Percentiles rank a stretch among this genome's conserved stretches.
Evolutionary conservation across 2,113 vertebrate genomes (phyloP).

Genomic region (Gorsachius goisagi): DNA sequence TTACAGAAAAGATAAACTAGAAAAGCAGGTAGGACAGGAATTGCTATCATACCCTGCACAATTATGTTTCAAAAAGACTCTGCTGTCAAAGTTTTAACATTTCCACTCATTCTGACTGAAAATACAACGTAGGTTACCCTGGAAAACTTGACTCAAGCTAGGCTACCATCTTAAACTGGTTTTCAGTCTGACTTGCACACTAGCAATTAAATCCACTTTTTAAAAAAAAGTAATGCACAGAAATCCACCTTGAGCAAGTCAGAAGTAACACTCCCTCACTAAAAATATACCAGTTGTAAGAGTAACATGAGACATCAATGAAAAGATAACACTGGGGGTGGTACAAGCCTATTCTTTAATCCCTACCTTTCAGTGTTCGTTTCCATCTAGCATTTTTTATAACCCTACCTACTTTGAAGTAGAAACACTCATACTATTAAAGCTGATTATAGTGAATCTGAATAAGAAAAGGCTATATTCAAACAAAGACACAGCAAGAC

Average conservation of each 20-base stretch:
- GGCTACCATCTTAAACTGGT: not conserved
- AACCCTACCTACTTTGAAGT: not conserved
- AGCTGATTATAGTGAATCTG: not conserved
- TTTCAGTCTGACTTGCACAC: not conserved
- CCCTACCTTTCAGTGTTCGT: not conserved
- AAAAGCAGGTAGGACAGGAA: not conserved
- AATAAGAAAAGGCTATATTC: not conserved
- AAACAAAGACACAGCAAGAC: not conserved
- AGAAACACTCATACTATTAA: not conserved
- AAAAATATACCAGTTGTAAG: not conserved
- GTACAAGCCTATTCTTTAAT: accelerated
- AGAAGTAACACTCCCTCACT: not conserved
- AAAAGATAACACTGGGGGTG: not conserved
- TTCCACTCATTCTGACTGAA: not conserved
- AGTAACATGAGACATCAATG: not conserved
- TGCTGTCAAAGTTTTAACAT: not conserved
- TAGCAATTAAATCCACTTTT: not conserved
- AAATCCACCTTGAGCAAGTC: not conserved
- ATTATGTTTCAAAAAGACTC: not conserved
- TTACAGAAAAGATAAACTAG: not conserved
- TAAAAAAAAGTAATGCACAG: not conserved
- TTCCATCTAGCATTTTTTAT: not conserved
- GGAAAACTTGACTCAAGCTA: not conserved
- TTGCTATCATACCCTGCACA: accelerated
- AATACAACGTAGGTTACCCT: not conserved